phyloP scores from a whole-genome alignment of 2,797 vertebrate species.

The Dryobates pubescens region DNA sequence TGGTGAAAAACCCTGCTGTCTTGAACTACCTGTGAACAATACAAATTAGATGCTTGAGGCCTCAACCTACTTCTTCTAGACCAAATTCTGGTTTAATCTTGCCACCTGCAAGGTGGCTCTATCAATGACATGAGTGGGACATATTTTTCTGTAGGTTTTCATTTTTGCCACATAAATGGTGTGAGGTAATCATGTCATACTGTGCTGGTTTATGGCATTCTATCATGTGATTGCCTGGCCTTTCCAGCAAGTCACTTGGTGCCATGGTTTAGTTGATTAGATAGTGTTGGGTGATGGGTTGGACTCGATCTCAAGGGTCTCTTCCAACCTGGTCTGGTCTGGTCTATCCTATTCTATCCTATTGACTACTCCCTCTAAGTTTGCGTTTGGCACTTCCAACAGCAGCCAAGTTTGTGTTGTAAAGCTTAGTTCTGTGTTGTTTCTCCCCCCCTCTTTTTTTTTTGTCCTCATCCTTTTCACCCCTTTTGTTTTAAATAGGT shows the following conservation, averaged over 20 bases:
- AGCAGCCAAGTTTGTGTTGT: background rate
- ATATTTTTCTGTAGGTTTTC: conserved; percentile 12
- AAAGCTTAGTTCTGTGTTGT: background rate
- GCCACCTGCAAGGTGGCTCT: background rate
- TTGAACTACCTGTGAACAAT: conserved; percentile 45
- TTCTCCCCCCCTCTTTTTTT: too few species aligned
- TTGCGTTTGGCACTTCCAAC: background rate
- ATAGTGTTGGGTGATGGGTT: too few species aligned
- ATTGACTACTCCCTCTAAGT: background rate
- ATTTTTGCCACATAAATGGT: background rate
- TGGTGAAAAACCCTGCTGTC: conserved; percentile 36
- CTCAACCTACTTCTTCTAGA: conserved; percentile 63
- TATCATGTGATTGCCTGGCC: background rate
- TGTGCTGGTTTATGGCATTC: background rate
- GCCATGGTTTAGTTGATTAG: too few species aligned
- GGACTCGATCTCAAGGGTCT: too few species aligned
- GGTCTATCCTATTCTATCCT: too few species aligned
- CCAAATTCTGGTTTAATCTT: conserved; percentile 59
- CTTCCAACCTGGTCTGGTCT: too few species aligned
- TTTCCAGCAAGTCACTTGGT: background rate
- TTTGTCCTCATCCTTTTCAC: too few species aligned
- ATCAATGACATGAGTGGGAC: background rate
- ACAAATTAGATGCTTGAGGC: conserved; percentile 63
- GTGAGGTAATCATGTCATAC: background rate
- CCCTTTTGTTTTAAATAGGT: too few species aligned